Evolutionary conservation across 1,140 invertebrate genomes (phyloP).

Genomic region (Tetragnatha versicolor): DNA sequence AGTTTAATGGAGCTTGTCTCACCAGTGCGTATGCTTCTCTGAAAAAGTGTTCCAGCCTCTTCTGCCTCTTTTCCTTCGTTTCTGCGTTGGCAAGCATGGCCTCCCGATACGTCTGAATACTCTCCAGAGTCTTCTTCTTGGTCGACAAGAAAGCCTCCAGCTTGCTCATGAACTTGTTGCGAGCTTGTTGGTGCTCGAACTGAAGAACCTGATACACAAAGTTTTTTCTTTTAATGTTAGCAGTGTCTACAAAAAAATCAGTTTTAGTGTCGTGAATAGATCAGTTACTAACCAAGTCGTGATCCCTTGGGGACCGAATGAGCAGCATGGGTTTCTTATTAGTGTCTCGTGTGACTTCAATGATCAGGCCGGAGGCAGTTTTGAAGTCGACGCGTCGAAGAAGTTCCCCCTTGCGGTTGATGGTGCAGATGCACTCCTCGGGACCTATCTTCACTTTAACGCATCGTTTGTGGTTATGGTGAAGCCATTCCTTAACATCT

Average conservation of each 20-base stretch:
- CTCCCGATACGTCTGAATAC: slow-evolving; percentile 75
- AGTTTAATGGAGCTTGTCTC: not conserved
- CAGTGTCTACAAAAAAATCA: not conserved
- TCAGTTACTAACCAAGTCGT: slow-evolving; percentile 78
- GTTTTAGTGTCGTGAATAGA: not conserved
- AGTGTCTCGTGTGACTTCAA: slow-evolving; percentile 77
- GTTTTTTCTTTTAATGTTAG: slow-evolving; percentile 1
- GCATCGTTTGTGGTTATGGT: slow-evolving; percentile 88
- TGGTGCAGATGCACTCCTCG: slow-evolving; percentile 77
- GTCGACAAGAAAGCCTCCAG: slow-evolving; percentile 82
- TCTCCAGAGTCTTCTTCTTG: slow-evolving; percentile 81
- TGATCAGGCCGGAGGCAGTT: slow-evolving; percentile 76
- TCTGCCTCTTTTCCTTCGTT: slow-evolving; percentile 92
- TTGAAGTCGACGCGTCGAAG: slow-evolving; percentile 69
- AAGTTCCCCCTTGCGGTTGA: slow-evolving; percentile 69
- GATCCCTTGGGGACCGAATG: slow-evolving; percentile 87
- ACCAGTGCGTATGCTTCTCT: slow-evolving; percentile 93
- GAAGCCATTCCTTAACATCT: slow-evolving; percentile 92
- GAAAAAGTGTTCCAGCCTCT: slow-evolving; percentile 97
- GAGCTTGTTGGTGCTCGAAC: slow-evolving; percentile 80
- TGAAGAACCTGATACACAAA: slow-evolving; percentile 74
- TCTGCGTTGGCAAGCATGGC: slow-evolving; percentile 92
- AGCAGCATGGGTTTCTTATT: slow-evolving; percentile 83
- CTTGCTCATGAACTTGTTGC: slow-evolving; percentile 90
- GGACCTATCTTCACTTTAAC: slow-evolving; percentile 83